Percentiles rank a stretch among this genome's conserved stretches.
Evolutionary conservation across 2,113 vertebrate species (phyloP).

Genomic region (Scophthalmus maximus): DNA sequence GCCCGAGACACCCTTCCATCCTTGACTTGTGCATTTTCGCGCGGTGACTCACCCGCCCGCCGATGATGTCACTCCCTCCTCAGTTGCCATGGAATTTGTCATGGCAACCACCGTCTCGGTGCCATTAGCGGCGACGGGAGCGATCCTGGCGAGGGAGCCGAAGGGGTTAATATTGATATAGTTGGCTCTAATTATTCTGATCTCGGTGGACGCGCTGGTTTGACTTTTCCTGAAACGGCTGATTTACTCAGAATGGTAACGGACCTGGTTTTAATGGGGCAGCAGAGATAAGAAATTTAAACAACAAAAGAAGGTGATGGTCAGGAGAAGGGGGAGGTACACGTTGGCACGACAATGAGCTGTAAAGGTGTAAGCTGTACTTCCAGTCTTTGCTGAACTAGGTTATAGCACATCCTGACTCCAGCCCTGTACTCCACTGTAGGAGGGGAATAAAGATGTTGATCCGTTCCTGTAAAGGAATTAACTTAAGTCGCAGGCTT

Average conservation of each 20-base stretch:
- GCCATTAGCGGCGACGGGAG: conserved; percentile 36
- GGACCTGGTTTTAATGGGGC: no score
- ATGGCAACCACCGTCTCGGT: conserved; percentile 68
- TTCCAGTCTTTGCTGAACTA: no score
- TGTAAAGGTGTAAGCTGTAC: no score
- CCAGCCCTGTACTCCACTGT: background rate
- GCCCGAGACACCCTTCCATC: conserved; percentile 41
- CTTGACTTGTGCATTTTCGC: conserved; percentile 41
- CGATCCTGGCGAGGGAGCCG: conserved; percentile 31
- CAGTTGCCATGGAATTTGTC: conserved; percentile 76
- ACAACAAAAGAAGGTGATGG: no score
- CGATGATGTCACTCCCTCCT: conserved; percentile 74
- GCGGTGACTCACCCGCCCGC: conserved; percentile 69
- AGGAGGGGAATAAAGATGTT: background rate
- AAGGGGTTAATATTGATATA: conserved; percentile 61
- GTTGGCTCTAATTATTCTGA: conserved; percentile 37
- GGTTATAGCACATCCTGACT: no score
- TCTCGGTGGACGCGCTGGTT: no score
- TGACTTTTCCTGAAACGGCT: no score
- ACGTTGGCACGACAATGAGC: no score
- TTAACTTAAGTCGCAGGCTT: background rate
- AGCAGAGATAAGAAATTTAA: no score
- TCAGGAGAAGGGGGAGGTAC: no score
- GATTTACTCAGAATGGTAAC: no score
- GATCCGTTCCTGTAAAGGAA: background rate